Evolutionary conservation across 2,797 vertebrate species (phyloP).

Genomic region (Bovichtus diacanthus): DNA sequence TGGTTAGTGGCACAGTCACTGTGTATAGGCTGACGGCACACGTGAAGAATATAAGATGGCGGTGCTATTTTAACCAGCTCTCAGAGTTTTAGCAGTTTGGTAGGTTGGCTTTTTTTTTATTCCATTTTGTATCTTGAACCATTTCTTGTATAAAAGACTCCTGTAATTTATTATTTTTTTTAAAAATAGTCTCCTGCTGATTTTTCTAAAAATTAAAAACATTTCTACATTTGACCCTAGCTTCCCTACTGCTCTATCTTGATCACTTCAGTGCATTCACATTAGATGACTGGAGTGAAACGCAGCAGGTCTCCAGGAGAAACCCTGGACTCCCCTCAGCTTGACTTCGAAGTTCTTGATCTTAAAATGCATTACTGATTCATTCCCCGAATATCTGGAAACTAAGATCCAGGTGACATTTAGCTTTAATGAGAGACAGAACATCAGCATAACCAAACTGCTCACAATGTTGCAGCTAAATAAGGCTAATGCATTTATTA

Average conservation of each 20-base stretch:
- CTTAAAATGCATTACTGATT: conserved; percentile 54
- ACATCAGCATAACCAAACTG: conserved; percentile 66
- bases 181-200: conserved; percentile 1
- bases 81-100: too few species aligned
- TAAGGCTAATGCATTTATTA: conserved; percentile 79
- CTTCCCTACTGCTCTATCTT: conserved; percentile 10
- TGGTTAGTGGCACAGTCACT: too few species aligned
- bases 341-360: conserved; percentile 49
- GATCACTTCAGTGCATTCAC: conserved; percentile 48
- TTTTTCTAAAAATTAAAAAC: conserved; percentile 20
- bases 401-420: conserved; percentile 68
- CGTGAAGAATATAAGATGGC: too few species aligned
- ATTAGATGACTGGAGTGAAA: conserved; percentile 45
- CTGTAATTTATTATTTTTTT: neutral
- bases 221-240: conserved; percentile 32
- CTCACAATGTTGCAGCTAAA: conserved; percentile 64
- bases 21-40: too few species aligned
- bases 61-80: too few species aligned
- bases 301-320: conserved; percentile 47
- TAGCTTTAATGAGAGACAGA: conserved; percentile 64
- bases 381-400: conserved; percentile 39
- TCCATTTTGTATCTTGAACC: neutral
- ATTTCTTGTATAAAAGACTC: neutral
- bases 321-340: conserved; percentile 38
- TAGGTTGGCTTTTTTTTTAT: too few species aligned